These are phyloP conservation scores for Corythornis leucogaster DNA, from an alignment of 2,797 vertebrate genomes.

Conservation along the genomic window DNA sequence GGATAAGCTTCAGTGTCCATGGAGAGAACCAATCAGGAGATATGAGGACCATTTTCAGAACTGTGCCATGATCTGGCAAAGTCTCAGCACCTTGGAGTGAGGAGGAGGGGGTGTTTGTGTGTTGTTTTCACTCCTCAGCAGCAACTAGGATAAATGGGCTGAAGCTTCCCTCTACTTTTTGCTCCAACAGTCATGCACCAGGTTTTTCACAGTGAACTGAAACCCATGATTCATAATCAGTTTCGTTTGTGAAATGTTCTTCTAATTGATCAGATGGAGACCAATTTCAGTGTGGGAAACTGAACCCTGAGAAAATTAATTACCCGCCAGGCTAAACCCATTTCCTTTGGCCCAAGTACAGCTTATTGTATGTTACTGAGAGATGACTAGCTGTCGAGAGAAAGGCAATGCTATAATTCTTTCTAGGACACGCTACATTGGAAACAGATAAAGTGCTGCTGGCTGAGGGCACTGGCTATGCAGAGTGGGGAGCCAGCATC, in stretches of 20 bases:
- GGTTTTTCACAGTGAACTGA: slow-evolving; percentile 48
- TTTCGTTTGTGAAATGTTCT: slow-evolving; percentile 56
- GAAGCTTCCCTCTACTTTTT: slow-evolving; percentile 8
- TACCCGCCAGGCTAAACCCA: slow-evolving; percentile 70
- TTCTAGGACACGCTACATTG: slow-evolving; percentile 48
- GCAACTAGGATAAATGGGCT: slow-evolving; percentile 5
- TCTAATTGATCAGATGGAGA: slow-evolving; percentile 72
- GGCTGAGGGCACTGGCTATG: slow-evolving; percentile 41
- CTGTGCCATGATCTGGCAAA: neutral
- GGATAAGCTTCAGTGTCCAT: neutral
- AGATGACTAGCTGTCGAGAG: slow-evolving; percentile 56
- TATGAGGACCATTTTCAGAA: neutral
- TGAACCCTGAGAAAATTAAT: slow-evolving; percentile 69
- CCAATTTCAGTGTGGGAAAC: slow-evolving; percentile 69
- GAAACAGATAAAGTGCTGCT: slow-evolving; percentile 46
- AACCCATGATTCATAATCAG: slow-evolving; percentile 62
- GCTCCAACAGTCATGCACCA: slow-evolving; percentile 22
- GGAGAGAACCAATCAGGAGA: neutral
- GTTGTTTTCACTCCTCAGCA: neutral
- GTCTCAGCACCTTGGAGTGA: neutral
- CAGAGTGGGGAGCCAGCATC: neutral
- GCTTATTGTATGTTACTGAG: slow-evolving; percentile 67
- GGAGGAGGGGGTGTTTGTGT: too few species aligned
- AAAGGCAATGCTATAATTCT: slow-evolving; percentile 65
- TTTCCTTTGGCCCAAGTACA: slow-evolving; percentile 71